Base-by-base conservation (phyloP, 2,113 vertebrate species). In the Oplegnathus fasciatus region DNA sequence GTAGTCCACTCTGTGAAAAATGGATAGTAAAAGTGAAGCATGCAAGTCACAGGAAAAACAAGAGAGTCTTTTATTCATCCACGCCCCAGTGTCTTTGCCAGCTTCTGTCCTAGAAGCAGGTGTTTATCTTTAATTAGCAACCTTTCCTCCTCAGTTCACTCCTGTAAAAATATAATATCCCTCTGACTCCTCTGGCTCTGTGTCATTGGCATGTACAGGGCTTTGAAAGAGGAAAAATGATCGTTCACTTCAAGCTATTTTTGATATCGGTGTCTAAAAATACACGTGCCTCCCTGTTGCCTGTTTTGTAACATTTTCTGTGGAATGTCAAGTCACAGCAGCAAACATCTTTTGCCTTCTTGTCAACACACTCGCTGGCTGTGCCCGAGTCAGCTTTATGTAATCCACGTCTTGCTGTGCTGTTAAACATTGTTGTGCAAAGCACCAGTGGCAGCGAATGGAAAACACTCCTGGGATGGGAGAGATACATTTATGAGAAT, bases 71-170 rank as follows among this genome's bases (percentile, higher is more conserved):
- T 75, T 11, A 26, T 55, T 76, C n/a, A 65, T 37, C 20, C 73
- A 67, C 57, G 3, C n/a, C 11, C 1, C 2, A 6, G 0, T 28
- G 58, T 44, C 18, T 88, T 13, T 71, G 5, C 40, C 61, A 48
- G 48, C 54, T n/a, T 75, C 34, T 54, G 54, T 70, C 58, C 50
- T 48, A 9, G 58, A 83, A 46, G n/a, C 66, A 50, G 61, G 48
- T 85, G 79, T 85, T 91, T 81, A 42, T 55, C 69, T 92, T 88
- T 87, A 78, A 85, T 89, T 70, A 90, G 64, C 60, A 61, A 24
- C 7, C 9, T 28, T 11, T 2, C 78, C 83, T 86, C 84, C 84
- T 80, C 48, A 72, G 52, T 58, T 58, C 28, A 52, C 81, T 85
- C 76, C 73, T 82, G 40, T 74, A 44, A 61, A 44, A 58, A 77